Evolutionary conservation across 2,797 vertebrate species (phyloP).

Genomic region (Setipinna tenuifilis): DNA sequence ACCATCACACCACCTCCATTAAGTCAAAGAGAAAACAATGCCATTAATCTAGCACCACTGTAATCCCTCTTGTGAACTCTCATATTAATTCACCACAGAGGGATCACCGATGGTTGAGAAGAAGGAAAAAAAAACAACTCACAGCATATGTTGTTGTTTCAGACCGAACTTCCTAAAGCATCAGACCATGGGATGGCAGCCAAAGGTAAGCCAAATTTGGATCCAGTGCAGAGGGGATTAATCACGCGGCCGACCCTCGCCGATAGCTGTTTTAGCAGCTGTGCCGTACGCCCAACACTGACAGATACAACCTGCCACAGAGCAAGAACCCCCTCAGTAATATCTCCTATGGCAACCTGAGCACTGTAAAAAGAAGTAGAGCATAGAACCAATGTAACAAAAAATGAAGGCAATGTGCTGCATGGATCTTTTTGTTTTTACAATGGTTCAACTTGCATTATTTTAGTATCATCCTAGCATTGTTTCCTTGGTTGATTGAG

Average conservation of each 20-base stretch:
- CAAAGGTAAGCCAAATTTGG: conserved; percentile 16
- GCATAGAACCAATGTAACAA: no score
- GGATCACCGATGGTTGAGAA: not conserved
- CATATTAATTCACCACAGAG: not conserved
- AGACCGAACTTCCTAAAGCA: not conserved
- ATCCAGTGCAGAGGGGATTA: not conserved
- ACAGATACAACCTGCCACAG: not conserved
- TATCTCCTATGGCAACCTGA: no score
- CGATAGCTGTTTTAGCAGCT: conserved; percentile 11
- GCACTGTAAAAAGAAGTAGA: no score
- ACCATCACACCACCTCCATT: not conserved
- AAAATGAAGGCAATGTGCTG: no score
- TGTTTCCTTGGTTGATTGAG: no score
- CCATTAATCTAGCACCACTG: not conserved
- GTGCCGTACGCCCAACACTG: not conserved
- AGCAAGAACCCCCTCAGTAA: not conserved
- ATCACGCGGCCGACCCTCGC: not conserved
- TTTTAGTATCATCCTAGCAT: no score
- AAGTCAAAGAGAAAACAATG: conserved; percentile 10
- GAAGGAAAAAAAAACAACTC: not conserved
- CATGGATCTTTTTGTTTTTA: no score
- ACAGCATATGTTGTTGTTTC: conserved; percentile 10
- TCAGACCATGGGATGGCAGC: not conserved
- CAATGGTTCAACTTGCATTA: no score
- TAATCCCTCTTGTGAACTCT: not conserved